These are phyloP conservation scores for Coregonus sp. DNA, from an alignment of 2,797 vertebrate genomes.

Conservation along the genomic window DNA sequence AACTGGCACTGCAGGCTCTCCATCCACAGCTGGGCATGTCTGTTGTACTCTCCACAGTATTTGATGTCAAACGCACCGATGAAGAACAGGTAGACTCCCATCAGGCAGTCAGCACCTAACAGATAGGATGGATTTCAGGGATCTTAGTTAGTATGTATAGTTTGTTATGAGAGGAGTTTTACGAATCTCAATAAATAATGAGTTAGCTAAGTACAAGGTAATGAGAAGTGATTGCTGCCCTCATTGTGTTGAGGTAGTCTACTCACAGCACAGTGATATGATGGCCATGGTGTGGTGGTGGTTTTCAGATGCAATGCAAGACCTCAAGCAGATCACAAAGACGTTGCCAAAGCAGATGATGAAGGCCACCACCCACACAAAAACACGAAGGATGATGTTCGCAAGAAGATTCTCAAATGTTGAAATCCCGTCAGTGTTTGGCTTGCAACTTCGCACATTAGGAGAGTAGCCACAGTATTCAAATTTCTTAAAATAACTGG, in stretches of 20 bases:
- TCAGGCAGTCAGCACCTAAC: slow-evolving; percentile 70
- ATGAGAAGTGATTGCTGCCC: not conserved
- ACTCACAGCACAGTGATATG: slow-evolving; percentile 74
- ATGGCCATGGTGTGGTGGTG: slow-evolving; percentile 69
- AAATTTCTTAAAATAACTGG: slow-evolving; percentile 71
- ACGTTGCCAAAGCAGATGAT: slow-evolving; percentile 69
- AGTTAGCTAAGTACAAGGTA: not conserved
- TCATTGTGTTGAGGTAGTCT: not conserved
- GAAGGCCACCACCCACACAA: slow-evolving; percentile 71
- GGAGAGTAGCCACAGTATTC: slow-evolving; percentile 70
- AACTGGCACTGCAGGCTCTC: slow-evolving; percentile 71
- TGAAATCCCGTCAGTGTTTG: slow-evolving; percentile 71
- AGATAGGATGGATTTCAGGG: not conserved
- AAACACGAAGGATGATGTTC: slow-evolving; percentile 66
- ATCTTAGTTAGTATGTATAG: not conserved
- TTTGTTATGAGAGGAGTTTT: not conserved
- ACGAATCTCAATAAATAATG: not conserved
- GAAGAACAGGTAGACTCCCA: slow-evolving; percentile 72
- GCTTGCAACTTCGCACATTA: slow-evolving; percentile 70
- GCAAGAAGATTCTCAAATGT: slow-evolving; percentile 72
- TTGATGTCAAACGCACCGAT: slow-evolving; percentile 70
- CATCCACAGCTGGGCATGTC: slow-evolving; percentile 71
- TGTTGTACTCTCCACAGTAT: slow-evolving; percentile 69
- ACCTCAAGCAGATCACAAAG: slow-evolving; percentile 63
- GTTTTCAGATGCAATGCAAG: slow-evolving; percentile 57